Evolutionary conservation across 2,113 vertebrate species (phyloP), one percentile per base, ranked within the genome.

Genomic region (Excalfactoria chinensis): DNA sequence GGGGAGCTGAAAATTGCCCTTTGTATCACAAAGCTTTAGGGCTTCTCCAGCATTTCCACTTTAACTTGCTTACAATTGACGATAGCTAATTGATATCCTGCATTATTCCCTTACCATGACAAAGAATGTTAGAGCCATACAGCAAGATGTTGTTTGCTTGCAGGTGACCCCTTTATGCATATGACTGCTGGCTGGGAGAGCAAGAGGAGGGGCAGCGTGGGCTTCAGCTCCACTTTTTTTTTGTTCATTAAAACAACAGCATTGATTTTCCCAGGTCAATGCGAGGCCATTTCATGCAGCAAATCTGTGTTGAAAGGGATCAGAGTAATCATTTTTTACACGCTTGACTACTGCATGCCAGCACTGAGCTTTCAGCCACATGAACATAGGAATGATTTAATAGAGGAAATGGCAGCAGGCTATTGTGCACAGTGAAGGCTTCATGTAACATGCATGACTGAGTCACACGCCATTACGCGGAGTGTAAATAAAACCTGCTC

Each of bases 271-370:
- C 85, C 90, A 94, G 95, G 96, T 96, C 94, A 95, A 89, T 93
- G 86, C 76, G 51, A 91, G 95, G 95, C 90, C 90, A 93, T 95
- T 97, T 95, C 91, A 95, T 77, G 71, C 73, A 69, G 82, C 93
- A 95, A 95, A 95, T 92, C 83, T 82, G 30, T 80, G 89, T 89
- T 94, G 92, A 97, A 96, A 96, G 93, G 85, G 95, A 94, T 80
- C 92, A 87, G 90, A 91, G 85, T 97, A 95, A 97, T 97, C 91
- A 96, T 95, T 95, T 94, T 97, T 96, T 87, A 84, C 89, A 97
- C 59, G 90, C 93, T 94, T 92, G 93, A 93, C 83, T 81, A 95
- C 88, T 88, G 68, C 49, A 59, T 90, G 76, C 86, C 76, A 84
- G 82, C 89, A 75, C 67, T 73, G 89, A 95, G 95, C 87, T 95